Conservation (phyloP, 1,140 invertebrate genomes). For the Drosophila pruinosa region DNA sequence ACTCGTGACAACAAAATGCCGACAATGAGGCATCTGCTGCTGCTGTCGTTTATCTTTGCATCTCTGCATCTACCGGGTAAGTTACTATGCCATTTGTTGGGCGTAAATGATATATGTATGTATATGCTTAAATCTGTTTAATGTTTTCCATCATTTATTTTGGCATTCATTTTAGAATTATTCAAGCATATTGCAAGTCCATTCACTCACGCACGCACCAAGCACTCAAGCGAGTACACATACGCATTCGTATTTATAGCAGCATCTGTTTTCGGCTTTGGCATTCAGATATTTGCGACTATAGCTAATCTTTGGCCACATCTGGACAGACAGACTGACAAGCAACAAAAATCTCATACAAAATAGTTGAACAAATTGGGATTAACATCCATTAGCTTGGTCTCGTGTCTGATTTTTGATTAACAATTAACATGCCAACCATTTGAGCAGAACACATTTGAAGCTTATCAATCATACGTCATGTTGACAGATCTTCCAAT, state of each 20-base stretch:
- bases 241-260: constrained; percentile 27
- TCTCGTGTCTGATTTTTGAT: constrained; percentile 8
- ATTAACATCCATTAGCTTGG: not conserved
- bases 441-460: constrained; percentile 3
- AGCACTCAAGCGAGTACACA: not conserved
- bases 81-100: not conserved
- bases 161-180: constrained; percentile 26
- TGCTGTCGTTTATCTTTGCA: constrained; percentile 56
- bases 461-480: constrained; percentile 43
- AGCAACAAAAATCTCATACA: not conserved
- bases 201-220: constrained; percentile 14
- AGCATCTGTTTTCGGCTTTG: constrained; percentile 12
- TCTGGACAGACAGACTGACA: not conserved
- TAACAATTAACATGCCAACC: constrained; percentile 21
- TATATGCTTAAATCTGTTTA: constrained; percentile 16
- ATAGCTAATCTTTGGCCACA: not conserved
- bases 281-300: constrained; percentile 27
- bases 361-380: not conserved
- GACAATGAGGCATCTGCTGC: constrained; percentile 36
- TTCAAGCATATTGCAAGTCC: constrained; percentile 22
- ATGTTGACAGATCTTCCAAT: constrained; percentile 32
- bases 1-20: constrained; percentile 41
- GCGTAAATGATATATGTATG: too few relatives aligned
- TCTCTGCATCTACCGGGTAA: constrained; percentile 57
- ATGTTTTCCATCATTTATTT: constrained; percentile 2